Evolutionary conservation across 2,888 invertebrate species (phyloP), one percentile per base, ranked within the genome.

Genomic region (Cheilosia impressa): DNA sequence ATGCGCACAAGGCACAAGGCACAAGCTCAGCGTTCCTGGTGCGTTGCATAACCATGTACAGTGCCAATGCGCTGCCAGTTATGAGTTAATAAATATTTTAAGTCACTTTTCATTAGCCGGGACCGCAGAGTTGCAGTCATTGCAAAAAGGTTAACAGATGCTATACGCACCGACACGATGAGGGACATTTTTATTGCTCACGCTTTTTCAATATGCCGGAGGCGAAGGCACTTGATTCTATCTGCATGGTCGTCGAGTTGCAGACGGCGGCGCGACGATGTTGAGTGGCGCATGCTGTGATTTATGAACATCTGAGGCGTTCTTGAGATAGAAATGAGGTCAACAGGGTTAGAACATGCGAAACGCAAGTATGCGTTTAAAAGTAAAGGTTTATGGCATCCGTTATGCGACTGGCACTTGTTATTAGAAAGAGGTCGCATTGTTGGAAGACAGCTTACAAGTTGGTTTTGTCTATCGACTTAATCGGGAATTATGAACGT

Each of bases 51-150:
- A 4, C 10, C 57, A 24, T 34, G 58, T 47, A 4, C 57, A 22
- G 34, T 65, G 62, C 47, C 38, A 34, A 63, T 34, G 31, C 27
- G 31, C 27, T 45, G 50, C 43, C 53, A 13, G 76, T 76, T 76
- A 77, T 38, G 68, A 62, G 76, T 68, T 77, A 65, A 76, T 76
- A 76, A 76, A 75, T 75, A 75, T 58, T 58, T 50, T 15, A 52
- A 68, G 68, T 52, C 43, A 22, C 52, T 77, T 77, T 77, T 60
- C 68, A 77, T 77, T 68, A 62, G 53, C 60, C 53, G 17, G 52
- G 17, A 19, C n/a, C 24, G 50, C 38, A 52, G 9, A 13, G 13
- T 6, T 15, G 24, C 6, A 27, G 27, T 27, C 27, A 27, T 43
- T 22, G 41, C n/a, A 10, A 10, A 19, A 9, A n/a, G 57, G 31